Base-by-base conservation (phyloP, 2,113 vertebrate species). In the Mesocricetus auratus region DNA sequence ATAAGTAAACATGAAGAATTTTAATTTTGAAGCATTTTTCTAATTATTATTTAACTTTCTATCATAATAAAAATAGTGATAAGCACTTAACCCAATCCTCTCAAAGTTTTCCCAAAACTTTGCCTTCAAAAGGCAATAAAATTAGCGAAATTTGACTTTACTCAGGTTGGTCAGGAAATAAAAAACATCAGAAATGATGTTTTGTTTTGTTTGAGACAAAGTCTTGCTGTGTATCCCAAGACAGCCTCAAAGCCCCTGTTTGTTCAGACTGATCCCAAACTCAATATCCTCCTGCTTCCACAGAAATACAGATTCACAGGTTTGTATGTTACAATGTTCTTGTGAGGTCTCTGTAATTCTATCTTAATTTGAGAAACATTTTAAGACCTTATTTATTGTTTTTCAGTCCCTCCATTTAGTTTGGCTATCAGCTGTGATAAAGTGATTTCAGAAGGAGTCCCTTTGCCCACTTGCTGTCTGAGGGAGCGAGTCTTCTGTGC, bases 301-400 rank as follows among this genome's bases (percentile, higher is more conserved):
- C 7, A 47, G 4, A 93, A 73, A 86, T 47, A 62, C 1, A 3
- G 9, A 68, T 73, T 74, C 79, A 2, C 45, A 1, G 60, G 29
- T 83, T 11, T 88, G 47, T 29, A 73, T 60, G 4, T 73, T 8
- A 78, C 36, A 91, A 56, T 82, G 82, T 45, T 69, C 50, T 90
- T 16, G 1, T 85, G 47, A 82, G 9, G 4, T 81, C 3, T 11
- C 69, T 95, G 33, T 74, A 78, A 39, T 33, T 85, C 9, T 62
- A 69, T 91, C 39, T 73, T 82, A 66, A 86, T 91, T 47, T 94
- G 50, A 93, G 39, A 96, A 82, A 68, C 26, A 89, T 78, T 71
- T 85, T 85, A 5, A 79, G 93, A 83, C 6, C 19, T 53, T 91
- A 17, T 45, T 62, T 69, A 50, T 12, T 93, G 89, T 62, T 75